Base-by-base conservation (phyloP, 2,797 vertebrate genomes). In the Scomberomorus guttatus region DNA sequence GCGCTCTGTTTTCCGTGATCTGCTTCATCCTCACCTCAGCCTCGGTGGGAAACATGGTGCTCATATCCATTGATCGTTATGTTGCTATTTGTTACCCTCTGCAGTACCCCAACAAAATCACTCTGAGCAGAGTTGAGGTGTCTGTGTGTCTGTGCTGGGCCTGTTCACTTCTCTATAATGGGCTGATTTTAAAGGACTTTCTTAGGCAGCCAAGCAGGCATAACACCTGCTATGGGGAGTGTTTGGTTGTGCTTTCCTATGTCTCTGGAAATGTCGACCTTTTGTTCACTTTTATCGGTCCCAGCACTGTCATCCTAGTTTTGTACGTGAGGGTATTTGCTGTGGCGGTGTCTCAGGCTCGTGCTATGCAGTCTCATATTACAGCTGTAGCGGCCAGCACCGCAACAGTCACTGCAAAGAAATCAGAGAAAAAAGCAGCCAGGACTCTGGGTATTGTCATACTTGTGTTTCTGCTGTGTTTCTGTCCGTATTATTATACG, bases 11-110 rank as follows among this genome's bases (percentile, higher is more conserved):
- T 52, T 91, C 89, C 60, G 86, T 94, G 6, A 86, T 93, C 1
- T 78, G 92, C 72, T 75, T 93, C 84, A 94, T 92, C 71, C 89
- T 96, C 52, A 92, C 90, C 62, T 94, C 95, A 14, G 88, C 87
- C 12, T 94, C 37, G 37, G 37, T 39, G 37, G 37, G 37, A 39
- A 39, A 42, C 39, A 13, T 42, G 12, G 12, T 42, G 82, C 95
- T 92, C 1, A 93, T 95, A 77, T 94, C 94, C 0, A 9, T 96
- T 4, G 95, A 96, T 61, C 34, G 73, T 9, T 96, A 95, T 58
- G 93, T 93, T 0, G 89, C 95, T 3, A 89, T 96, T 22, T 86
- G 84, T 73, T 54, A 85, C 42, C 93, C 93, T 71, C 78, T 94
- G 71, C 83, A 83, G 17, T 94, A 94, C 65, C 4, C 58, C 7